Conservation (phyloP, 2,797 vertebrate species). For the Enteromius unitaeniatus region DNA sequence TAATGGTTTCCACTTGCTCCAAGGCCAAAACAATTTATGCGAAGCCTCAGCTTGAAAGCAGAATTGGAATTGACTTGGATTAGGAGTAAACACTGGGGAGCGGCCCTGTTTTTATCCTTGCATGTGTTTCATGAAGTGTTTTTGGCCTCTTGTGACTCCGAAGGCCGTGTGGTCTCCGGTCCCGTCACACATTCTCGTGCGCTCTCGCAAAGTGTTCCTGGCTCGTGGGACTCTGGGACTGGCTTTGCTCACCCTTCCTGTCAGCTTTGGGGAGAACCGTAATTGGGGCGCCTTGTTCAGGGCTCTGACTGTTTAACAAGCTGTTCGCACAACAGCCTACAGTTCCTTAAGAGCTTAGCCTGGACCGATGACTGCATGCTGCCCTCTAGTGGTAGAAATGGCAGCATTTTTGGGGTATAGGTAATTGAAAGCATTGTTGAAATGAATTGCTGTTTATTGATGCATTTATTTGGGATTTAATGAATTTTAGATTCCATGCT, state of each 20-base stretch:
- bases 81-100: conserved; percentile 7
- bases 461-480: conserved; percentile 59
- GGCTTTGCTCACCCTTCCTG: conserved; percentile 49
- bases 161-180: conserved; percentile 27
- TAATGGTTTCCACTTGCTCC: conserved; percentile 35
- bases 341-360: not conserved
- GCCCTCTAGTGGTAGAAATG: conserved; percentile 69
- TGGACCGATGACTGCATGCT: conserved; percentile 45
- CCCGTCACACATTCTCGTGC: conserved; percentile 10
- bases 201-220: conserved; percentile 36
- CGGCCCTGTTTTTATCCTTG: conserved; percentile 21
- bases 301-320: conserved; percentile 43
- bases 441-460: conserved; percentile 3
- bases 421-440: not conserved
- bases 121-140: conserved; percentile 30
- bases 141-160: conserved; percentile 19
- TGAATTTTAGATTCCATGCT: conserved; percentile 88
- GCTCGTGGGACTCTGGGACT: conserved; percentile 49
- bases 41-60: conserved; percentile 1
- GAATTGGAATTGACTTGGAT: conserved; percentile 28
- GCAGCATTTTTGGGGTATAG: not conserved
- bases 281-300: conserved; percentile 48
- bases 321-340: conserved; percentile 14
- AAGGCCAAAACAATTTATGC: conserved; percentile 9
- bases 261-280: conserved; percentile 47